These are phyloP conservation scores for Paradisaea rubra DNA, from an alignment of 2,113 vertebrate genomes.

Conservation along the genomic window DNA sequence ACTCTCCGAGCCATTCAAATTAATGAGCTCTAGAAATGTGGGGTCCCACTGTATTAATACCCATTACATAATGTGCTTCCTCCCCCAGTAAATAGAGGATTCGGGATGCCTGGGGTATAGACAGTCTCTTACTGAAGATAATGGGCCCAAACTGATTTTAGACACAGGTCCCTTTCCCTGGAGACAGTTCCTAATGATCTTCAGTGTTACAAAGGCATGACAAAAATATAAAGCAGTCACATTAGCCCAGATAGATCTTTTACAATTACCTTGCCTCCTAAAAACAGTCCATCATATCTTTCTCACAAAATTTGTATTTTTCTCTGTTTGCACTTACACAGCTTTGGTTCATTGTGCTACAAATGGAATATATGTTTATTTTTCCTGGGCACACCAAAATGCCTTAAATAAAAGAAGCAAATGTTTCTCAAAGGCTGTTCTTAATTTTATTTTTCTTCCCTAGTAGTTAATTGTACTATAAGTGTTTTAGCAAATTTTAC, in stretches of 20 bases:
- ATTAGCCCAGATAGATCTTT: conserved; percentile 31
- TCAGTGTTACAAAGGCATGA: conserved; percentile 45
- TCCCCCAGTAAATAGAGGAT: conserved; percentile 31
- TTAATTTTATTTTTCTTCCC: background rate
- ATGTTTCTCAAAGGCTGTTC: background rate
- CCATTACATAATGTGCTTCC: conserved; percentile 29
- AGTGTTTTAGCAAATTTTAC: background rate
- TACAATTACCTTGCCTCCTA: conserved; percentile 28
- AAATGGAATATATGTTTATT: background rate
- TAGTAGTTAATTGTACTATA: background rate
- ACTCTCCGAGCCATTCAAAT: background rate
- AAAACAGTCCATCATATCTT: background rate
- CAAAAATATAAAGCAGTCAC: conserved; percentile 46
- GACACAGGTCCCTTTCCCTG: conserved; percentile 46
- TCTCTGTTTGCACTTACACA: background rate
- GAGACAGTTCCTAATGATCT: conserved; percentile 54
- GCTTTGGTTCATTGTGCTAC: background rate
- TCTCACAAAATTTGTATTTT: conserved; percentile 16
- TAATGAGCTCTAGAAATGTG: conserved; percentile 55
- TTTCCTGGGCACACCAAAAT: background rate
- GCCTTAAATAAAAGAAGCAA: background rate
- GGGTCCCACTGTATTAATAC: conserved; percentile 53
- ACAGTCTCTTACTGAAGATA: conserved; percentile 34
- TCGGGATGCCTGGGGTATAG: conserved; percentile 53
- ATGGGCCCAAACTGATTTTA: conserved; percentile 58